phyloP scores from a whole-genome alignment of 2,797 vertebrate species.

The Hypotaenidia okinawae region DNA sequence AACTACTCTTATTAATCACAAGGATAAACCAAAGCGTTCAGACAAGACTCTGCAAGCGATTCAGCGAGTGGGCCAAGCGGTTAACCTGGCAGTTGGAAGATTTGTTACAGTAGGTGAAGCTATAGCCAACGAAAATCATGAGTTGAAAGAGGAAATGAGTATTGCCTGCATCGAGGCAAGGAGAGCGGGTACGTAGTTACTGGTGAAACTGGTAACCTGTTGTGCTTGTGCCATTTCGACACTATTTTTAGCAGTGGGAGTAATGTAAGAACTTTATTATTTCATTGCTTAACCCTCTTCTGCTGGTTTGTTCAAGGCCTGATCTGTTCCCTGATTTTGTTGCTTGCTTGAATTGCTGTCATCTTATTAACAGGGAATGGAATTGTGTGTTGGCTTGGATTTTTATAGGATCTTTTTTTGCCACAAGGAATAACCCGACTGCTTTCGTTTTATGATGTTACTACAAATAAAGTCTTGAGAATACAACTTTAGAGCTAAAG shows the following conservation, averaged over 20 bases:
- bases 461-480: background rate
- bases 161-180: slow-evolving; percentile 93
- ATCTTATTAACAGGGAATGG: background rate
- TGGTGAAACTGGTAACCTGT: background rate
- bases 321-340: background rate
- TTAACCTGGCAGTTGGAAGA: slow-evolving; percentile 92
- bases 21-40: slow-evolving; percentile 95
- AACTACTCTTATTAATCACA: slow-evolving; percentile 98
- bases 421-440: background rate
- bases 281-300: background rate
- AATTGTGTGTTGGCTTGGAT: background rate
- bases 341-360: background rate
- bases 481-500: background rate
- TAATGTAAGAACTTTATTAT: background rate
- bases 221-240: slow-evolving; percentile 1
- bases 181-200: slow-evolving; percentile 86
- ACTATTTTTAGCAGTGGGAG: slow-evolving; percentile 1
- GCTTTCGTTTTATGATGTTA: background rate
- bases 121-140: slow-evolving; percentile 93
- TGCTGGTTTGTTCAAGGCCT: background rate
- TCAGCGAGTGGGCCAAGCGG: slow-evolving; percentile 94
- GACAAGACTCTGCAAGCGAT: slow-evolving; percentile 93
- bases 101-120: slow-evolving; percentile 97
- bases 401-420: background rate
- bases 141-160: slow-evolving; percentile 96